Conservation (phyloP, 2,797 vertebrate species). For the Austrolebias charrua region DNA sequence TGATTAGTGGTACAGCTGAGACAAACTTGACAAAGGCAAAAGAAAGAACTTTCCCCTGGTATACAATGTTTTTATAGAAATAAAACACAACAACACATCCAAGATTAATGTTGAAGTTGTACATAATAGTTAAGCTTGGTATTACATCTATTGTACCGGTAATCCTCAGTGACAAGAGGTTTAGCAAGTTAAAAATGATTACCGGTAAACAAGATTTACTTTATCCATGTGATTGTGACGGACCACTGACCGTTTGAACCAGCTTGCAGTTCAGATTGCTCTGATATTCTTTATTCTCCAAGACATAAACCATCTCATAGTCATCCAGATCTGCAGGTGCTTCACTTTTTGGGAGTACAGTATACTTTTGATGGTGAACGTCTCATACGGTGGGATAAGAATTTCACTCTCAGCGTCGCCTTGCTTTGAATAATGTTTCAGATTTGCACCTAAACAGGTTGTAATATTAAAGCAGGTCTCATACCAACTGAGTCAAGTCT, state of each 20-base stretch:
- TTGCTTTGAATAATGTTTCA: rapidly evolving
- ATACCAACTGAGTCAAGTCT: not conserved
- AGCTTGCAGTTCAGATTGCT: conserved; percentile 21
- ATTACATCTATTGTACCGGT: too few relatives aligned
- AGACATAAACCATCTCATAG: conserved; percentile 7
- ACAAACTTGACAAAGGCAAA: too few relatives aligned
- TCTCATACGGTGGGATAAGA: conserved; percentile 54
- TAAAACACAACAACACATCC: too few relatives aligned
- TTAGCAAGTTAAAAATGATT: too few relatives aligned
- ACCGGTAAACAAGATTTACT: not conserved
- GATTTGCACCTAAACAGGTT: conserved; percentile 30
- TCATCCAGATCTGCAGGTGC: too few relatives aligned
- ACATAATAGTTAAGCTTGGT: too few relatives aligned
- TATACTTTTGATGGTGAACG: conserved; percentile 1
- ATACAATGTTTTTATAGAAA: too few relatives aligned
- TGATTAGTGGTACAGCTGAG: too few relatives aligned
- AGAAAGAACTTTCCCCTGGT: too few relatives aligned
- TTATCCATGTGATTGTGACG: not conserved
- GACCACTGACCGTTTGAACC: not conserved
- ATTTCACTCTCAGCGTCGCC: not conserved
- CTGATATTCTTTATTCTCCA: not conserved
- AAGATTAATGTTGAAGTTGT: too few relatives aligned
- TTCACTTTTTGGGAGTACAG: rapidly evolving
- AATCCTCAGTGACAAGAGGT: too few relatives aligned
- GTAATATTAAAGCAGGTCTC: conserved; percentile 29